Percentiles rank a stretch among this genome's conserved stretches.
Conservation (phyloP, 2,113 vertebrate genomes). For the Parotia lawesii region DNA sequence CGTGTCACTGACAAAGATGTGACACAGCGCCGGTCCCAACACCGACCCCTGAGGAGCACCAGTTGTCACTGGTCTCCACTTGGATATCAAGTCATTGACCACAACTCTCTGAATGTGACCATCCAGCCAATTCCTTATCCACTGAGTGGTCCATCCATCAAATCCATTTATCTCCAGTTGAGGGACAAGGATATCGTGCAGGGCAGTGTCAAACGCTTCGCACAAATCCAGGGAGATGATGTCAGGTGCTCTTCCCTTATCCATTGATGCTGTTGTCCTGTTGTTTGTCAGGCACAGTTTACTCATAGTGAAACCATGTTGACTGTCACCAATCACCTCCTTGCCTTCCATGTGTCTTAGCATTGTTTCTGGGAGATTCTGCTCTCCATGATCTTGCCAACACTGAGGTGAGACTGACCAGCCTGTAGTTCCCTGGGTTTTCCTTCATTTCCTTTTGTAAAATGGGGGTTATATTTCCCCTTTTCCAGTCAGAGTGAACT, state of each 20-base stretch:
- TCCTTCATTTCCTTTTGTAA: background rate
- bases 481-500: background rate
- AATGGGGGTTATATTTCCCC: background rate
- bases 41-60: background rate
- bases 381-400: background rate
- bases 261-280: background rate
- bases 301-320: background rate
- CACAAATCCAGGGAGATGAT: background rate
- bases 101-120: background rate
- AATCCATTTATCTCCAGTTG: background rate
- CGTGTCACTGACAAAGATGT: accelerated
- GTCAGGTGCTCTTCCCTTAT: background rate
- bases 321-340: background rate
- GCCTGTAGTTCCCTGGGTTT: background rate
- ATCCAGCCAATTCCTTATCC: background rate
- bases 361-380: background rate
- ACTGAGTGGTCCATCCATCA: background rate
- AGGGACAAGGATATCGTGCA: accelerated
- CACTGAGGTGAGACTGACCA: background rate
- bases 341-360: background rate
- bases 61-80: background rate
- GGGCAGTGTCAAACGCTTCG: background rate
- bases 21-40: accelerated
- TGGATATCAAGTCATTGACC: accelerated
- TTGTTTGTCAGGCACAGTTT: background rate